Conservation (phyloP, 2,113 vertebrate species). For the Pelvicachromis taeniatus region DNA sequence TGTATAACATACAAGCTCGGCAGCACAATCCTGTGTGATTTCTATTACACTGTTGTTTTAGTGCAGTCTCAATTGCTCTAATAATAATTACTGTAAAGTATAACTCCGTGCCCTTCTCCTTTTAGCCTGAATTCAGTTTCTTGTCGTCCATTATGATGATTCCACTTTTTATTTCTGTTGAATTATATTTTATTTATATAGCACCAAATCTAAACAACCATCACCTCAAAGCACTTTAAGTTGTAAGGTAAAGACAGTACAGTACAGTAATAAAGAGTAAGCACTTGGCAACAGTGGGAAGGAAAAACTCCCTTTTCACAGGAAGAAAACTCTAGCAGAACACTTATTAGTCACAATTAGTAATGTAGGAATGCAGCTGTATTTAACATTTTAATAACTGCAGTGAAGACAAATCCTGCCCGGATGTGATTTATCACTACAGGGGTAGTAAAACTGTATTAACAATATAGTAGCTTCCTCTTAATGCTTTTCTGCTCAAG, state of each 20-base stretch:
- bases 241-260: background rate
- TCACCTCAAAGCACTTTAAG: background rate
- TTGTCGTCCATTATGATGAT: background rate
- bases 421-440: background rate
- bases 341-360: background rate
- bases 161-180: background rate
- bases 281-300: background rate
- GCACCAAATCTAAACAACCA: background rate
- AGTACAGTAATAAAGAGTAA: background rate
- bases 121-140: background rate
- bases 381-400: background rate
- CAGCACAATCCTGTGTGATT: background rate
- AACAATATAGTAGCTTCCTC: background rate
- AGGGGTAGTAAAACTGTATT: background rate
- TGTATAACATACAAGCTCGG: background rate
- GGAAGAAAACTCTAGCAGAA: background rate
- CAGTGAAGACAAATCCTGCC: rapidly evolving
- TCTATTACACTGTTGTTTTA: background rate
- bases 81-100: background rate
- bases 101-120: background rate
- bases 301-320: background rate
- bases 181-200: background rate
- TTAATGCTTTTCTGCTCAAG: rapidly evolving
- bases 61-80: background rate
- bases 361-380: background rate